Percentiles rank a stretch among this genome's conserved stretches.
Evolutionary conservation across 2,888 invertebrate species (phyloP).

Genomic region (Eucera pruinosa): DNA sequence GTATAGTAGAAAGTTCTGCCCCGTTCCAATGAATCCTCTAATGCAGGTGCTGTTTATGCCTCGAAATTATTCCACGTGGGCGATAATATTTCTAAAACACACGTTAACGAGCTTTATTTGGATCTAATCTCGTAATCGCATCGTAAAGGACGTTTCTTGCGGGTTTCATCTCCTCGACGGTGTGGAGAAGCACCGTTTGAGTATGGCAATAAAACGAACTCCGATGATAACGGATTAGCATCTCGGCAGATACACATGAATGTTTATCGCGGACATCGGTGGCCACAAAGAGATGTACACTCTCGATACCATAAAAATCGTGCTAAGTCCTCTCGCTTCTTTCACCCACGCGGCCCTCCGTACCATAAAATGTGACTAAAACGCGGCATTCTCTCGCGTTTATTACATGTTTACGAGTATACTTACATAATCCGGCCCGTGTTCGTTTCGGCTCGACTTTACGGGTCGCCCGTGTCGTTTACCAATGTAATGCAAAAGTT

Average conservation of each 20-base stretch:
- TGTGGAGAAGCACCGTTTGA: too few species aligned
- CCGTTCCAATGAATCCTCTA: slow-evolving; percentile 7
- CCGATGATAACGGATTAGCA: slow-evolving; percentile 58
- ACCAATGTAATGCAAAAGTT: slow-evolving; percentile 19
- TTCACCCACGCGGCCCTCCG: slow-evolving; percentile 61
- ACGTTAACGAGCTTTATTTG: slow-evolving; percentile 1
- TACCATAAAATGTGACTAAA: slow-evolving; percentile 66
- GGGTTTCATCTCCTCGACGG: slow-evolving; percentile 1
- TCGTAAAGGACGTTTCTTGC: slow-evolving; percentile 2
- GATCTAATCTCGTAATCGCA: slow-evolving; percentile 39
- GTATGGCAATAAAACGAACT: slow-evolving; percentile 23
- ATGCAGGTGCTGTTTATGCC: not conserved
- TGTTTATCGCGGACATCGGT: slow-evolving; percentile 58
- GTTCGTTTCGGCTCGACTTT: slow-evolving; percentile 18
- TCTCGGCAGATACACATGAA: slow-evolving; percentile 43
- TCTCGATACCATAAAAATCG: slow-evolving; percentile 57
- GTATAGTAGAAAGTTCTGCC: not conserved
- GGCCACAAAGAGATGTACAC: slow-evolving; percentile 39
- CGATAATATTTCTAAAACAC: slow-evolving; percentile 11
- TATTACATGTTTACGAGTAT: slow-evolving; percentile 59
- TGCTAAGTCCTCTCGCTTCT: slow-evolving; percentile 21
- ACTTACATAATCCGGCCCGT: slow-evolving; percentile 61
- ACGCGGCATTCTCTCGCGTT: slow-evolving; percentile 52
- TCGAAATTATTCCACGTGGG: not conserved
- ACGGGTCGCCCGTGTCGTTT: slow-evolving; percentile 13